Evolutionary conservation across 2,888 invertebrate genomes (phyloP).

Genomic region (Sesia bembeciformis): DNA sequence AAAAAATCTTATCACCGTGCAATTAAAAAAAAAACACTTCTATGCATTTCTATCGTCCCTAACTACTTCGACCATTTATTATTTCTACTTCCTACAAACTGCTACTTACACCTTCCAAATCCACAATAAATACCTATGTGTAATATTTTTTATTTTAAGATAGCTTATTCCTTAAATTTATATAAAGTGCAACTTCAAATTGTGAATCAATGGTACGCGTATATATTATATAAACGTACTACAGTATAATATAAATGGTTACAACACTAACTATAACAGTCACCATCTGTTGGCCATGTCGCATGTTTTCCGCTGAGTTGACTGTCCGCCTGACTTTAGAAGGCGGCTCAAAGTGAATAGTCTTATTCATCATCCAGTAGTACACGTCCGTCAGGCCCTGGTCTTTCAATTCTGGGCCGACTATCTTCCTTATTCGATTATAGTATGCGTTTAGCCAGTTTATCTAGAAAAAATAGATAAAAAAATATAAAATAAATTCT

Average conservation of each 20-base stretch:
- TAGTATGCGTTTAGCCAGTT: slow-evolving; percentile 88
- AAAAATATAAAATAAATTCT: neutral
- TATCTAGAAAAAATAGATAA: slow-evolving; percentile 66
- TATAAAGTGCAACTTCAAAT: too few species aligned
- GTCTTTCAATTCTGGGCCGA: slow-evolving; percentile 83
- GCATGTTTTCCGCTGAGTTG: neutral
- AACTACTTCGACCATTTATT: too few species aligned
- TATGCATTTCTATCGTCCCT: too few species aligned
- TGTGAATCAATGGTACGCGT: too few species aligned
- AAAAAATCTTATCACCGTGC: too few species aligned
- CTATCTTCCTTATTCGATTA: slow-evolving; percentile 78
- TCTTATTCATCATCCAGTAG: slow-evolving; percentile 90
- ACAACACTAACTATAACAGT: neutral
- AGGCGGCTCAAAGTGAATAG: slow-evolving; percentile 72
- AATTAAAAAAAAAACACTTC: too few species aligned
- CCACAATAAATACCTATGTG: too few species aligned
- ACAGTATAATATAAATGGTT: neutral
- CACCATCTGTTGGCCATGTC: neutral
- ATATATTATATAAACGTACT: neutral
- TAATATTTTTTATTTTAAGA: too few species aligned
- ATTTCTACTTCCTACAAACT: too few species aligned
- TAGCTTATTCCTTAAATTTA: too few species aligned
- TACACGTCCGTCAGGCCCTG: slow-evolving; percentile 81
- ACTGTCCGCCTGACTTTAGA: slow-evolving; percentile 27
- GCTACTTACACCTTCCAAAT: too few species aligned